Conservation (phyloP, 2,113 vertebrate species). For the Gallinago media region DNA sequence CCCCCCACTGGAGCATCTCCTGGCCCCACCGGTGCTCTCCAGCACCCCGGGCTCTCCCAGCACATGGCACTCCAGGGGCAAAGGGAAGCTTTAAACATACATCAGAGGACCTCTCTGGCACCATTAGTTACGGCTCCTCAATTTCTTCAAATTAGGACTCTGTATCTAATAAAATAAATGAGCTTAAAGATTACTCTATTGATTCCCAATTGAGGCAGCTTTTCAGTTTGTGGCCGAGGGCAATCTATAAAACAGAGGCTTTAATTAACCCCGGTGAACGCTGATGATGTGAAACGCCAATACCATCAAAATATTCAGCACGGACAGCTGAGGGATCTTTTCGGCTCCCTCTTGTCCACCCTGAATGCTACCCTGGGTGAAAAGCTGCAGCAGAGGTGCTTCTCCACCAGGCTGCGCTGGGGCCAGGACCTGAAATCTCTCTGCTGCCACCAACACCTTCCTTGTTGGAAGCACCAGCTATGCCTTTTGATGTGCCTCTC, state of each 20-base stretch:
- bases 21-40: rapidly evolving
- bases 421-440: neutral
- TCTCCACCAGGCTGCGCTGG: rapidly evolving
- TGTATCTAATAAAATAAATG: constrained; percentile 58
- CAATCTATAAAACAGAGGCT: constrained; percentile 29
- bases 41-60: rapidly evolving
- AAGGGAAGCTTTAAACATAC: neutral
- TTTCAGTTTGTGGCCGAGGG: neutral
- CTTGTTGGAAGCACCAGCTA: neutral
- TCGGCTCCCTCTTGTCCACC: neutral
- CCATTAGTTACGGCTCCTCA: neutral
- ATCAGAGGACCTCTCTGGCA: neutral
- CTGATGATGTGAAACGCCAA: neutral
- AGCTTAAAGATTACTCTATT: constrained; percentile 36
- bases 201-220: constrained; percentile 39
- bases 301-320: neutral
- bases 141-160: constrained; percentile 34
- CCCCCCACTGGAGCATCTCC: rapidly evolving
- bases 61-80: neutral
- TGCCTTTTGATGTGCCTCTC: rapidly evolving
- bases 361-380: neutral
- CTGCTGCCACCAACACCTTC: neutral
- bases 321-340: neutral
- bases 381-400: neutral
- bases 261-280: constrained; percentile 37